phyloP scores from a whole-genome alignment of 2,888 invertebrate genomes.

The Melinaea marsaeus region DNA sequence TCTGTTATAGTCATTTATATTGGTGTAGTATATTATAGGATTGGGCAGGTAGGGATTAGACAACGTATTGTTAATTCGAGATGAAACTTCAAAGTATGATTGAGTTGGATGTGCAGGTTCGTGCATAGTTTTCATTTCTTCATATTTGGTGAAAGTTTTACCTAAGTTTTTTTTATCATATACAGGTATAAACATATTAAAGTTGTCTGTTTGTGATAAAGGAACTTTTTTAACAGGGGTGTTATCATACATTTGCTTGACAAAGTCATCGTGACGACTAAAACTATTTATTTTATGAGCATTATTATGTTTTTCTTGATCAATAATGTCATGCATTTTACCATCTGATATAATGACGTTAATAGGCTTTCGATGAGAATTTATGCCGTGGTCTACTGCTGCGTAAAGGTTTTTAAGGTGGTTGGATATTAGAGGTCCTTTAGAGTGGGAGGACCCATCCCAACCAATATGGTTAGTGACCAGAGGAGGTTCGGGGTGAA shows the following conservation, averaged over 20 bases:
- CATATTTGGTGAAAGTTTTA: constrained; percentile 9
- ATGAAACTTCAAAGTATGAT: constrained; percentile 14
- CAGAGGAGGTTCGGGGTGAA: constrained; percentile 42
- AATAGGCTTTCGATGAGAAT: constrained; percentile 33
- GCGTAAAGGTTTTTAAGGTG: constrained; percentile 12
- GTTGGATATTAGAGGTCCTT: constrained; percentile 10
- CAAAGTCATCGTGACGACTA: constrained; percentile 33
- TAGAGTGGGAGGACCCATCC: constrained; percentile 22
- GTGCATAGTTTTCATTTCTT: constrained; percentile 14
- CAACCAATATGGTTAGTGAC: constrained; percentile 33
- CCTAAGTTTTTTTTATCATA: constrained; percentile 36
- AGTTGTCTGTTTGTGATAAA: constrained; percentile 42
- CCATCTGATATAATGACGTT: constrained; percentile 39
- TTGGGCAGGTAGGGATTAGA: background rate
- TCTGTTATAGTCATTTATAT: constrained; percentile 28
- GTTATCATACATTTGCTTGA: constrained; percentile 37
- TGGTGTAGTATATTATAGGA: constrained; percentile 22
- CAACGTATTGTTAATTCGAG: constrained; percentile 9
- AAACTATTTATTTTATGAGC: constrained; percentile 27
- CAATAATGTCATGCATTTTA: constrained; percentile 39
- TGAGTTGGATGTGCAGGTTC: constrained; percentile 1
- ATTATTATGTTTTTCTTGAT: constrained; percentile 29
- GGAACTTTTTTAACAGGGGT: constrained; percentile 41
- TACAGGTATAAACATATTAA: constrained; percentile 49
- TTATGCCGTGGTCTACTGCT: constrained; percentile 12